A percentile compares a stretch with the other conserved stretches of the same genome.
These are phyloP conservation scores for Phaethon lepturus DNA, from an alignment of 2,113 vertebrate genomes.

Conservation along the genomic window DNA sequence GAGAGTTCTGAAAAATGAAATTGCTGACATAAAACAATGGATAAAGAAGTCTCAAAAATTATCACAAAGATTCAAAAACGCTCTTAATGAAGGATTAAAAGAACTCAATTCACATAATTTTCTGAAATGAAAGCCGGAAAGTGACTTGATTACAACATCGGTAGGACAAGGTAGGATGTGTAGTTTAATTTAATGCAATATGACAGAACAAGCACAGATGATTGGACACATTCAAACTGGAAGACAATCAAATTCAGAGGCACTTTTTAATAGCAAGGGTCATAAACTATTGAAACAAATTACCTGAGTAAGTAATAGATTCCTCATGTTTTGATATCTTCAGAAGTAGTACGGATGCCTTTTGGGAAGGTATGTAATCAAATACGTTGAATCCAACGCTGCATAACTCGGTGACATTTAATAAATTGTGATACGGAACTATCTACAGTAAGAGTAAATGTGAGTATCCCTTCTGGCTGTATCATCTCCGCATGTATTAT, in stretches of 20 bases:
- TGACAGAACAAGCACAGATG: neutral
- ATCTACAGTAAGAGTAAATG: neutral
- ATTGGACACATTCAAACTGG: neutral
- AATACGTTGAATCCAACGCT: neutral
- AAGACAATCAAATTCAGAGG: neutral
- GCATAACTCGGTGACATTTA: neutral
- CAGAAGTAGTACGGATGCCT: neutral
- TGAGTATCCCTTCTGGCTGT: conserved; percentile 33
- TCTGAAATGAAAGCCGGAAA: neutral
- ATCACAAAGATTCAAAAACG: neutral
- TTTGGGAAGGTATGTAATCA: conserved; percentile 11
- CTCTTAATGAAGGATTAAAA: neutral
- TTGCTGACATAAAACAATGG: neutral
- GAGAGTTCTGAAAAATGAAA: neutral
- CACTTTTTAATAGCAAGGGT: neutral
- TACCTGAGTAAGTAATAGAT: neutral
- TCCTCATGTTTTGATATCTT: neutral
- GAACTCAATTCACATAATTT: neutral
- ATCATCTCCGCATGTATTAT: neutral
- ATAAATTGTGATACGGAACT: neutral
- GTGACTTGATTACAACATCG: neutral
- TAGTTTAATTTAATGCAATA: neutral
- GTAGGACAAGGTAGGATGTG: neutral
- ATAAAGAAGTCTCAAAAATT: neutral
- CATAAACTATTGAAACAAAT: neutral